Base-by-base conservation (phyloP, 2,113 vertebrate species). In the Laticauda colubrina region DNA sequence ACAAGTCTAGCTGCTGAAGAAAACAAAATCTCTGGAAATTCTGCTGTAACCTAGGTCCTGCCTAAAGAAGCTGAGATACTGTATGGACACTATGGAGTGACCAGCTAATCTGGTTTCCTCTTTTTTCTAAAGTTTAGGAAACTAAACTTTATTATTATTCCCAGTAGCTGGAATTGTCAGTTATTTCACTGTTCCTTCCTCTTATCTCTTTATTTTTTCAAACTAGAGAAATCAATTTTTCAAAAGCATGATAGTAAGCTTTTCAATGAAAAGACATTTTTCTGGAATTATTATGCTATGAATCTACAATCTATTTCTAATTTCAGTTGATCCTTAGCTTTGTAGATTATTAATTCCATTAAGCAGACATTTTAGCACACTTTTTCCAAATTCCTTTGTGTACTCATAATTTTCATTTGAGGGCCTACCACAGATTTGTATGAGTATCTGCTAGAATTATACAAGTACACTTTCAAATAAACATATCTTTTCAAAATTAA, bases 341-440 rank as follows among this genome's bases (percentile, higher is more conserved):
- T 92, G 88, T 87, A 69, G 85, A 39, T 91, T 90, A 92, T 87
- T 93, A n/a, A n/a, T 1, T 92, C 8, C 23, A 91, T 53, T 95
- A 90, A 89, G 0, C 0, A 90, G 59, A 92, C 51, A 92, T 91
- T 57, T 85, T 0, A 0, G 11, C 48, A 24, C 55, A 88, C 45
- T 29, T 0, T 48, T 0, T 0, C 10, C 29, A 15, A 90, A 85
- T 51, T 53, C 59, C 90, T 75, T 61, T 94, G 39, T 45, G 12
- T 43, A n/a, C 24, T 57, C 54, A 61, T 89, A 90, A 94, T 51
- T 34, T 59, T 91, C 85, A 92, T 29, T 48, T 93, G 45, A 91
- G 54, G 39, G 90, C 8, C 59, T 64, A 59, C 20, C 89, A 91
- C 48, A 57, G 11, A 23, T 59, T 85, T 85, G 54, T 23, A 34